phyloP scores from a whole-genome alignment of 2,888 invertebrate species.

The Pristionchus japonicus region DNA sequence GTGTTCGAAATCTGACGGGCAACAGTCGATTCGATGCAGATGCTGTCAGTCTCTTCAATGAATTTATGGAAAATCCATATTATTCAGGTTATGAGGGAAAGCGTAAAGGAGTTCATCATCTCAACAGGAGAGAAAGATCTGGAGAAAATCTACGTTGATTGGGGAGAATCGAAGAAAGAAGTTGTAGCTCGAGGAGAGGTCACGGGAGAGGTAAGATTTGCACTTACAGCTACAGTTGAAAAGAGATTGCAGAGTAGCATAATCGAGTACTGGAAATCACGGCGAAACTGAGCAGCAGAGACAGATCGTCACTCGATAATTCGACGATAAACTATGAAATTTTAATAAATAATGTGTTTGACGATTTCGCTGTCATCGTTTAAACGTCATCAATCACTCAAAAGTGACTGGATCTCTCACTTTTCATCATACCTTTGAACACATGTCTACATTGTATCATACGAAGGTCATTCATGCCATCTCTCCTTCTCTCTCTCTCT shows the following conservation, averaged over 20 bases:
- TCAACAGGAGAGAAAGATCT: neutral
- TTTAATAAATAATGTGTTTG: neutral
- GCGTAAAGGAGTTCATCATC: neutral
- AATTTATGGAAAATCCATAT: neutral
- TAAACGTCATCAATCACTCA: neutral
- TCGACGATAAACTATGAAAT: neutral
- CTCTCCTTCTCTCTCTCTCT: neutral
- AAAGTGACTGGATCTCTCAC: neutral
- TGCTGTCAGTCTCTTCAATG: neutral
- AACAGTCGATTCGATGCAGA: neutral
- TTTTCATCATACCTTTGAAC: neutral
- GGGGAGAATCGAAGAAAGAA: neutral
- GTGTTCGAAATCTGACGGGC: neutral
- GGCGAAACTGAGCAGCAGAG: neutral
- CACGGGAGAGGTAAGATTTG: neutral
- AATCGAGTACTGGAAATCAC: neutral
- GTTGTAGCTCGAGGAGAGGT: neutral
- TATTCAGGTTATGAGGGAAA: neutral
- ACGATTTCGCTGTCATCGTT: neutral
- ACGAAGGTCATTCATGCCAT: constrained; percentile 19
- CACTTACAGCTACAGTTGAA: neutral
- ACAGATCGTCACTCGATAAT: neutral
- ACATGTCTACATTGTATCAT: neutral
- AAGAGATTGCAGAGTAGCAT: neutral
- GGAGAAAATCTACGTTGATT: neutral